A percentile compares a stretch with the other conserved stretches of the same genome.
These are phyloP conservation scores for Caenorhabditis zanzibari DNA, from an alignment of 2,888 invertebrate genomes.

Conservation along the genomic window DNA sequence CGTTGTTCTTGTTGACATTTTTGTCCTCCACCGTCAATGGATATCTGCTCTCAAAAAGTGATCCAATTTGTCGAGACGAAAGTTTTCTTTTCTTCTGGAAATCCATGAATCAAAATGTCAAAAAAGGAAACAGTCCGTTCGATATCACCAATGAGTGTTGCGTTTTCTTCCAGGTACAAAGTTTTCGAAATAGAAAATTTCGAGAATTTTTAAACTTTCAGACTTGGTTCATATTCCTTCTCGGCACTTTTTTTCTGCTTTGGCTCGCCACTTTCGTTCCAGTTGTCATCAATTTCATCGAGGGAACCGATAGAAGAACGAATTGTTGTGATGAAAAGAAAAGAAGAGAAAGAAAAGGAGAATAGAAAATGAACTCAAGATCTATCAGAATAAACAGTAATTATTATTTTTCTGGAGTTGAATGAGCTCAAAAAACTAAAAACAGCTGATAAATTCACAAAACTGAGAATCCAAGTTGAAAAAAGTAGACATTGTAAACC, in stretches of 20 bases:
- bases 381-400: neutral
- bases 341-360: neutral
- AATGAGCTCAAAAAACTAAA: too few relatives aligned
- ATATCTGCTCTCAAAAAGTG: constrained; percentile 39
- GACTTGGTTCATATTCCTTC: constrained; percentile 11
- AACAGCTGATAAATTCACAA: too few relatives aligned
- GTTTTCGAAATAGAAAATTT: neutral
- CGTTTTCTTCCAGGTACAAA: constrained; percentile 27
- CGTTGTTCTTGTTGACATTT: constrained; percentile 12
- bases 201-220: constrained; percentile 2
- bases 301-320: constrained; percentile 42
- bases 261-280: constrained; percentile 26
- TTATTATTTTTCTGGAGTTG: too few relatives aligned
- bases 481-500: too few relatives aligned
- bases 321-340: constrained; percentile 23
- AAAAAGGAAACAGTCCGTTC: neutral
- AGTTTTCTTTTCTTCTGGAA: constrained; percentile 41
- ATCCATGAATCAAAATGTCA: neutral
- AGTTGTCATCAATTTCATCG: constrained; percentile 39
- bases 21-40: constrained; percentile 13
- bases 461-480: too few relatives aligned
- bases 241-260: neutral
- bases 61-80: constrained; percentile 52
- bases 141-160: constrained; percentile 27
- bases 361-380: neutral